Base-by-base conservation (phyloP, 1,140 invertebrate genomes). In the Littorina saxatilis region DNA sequence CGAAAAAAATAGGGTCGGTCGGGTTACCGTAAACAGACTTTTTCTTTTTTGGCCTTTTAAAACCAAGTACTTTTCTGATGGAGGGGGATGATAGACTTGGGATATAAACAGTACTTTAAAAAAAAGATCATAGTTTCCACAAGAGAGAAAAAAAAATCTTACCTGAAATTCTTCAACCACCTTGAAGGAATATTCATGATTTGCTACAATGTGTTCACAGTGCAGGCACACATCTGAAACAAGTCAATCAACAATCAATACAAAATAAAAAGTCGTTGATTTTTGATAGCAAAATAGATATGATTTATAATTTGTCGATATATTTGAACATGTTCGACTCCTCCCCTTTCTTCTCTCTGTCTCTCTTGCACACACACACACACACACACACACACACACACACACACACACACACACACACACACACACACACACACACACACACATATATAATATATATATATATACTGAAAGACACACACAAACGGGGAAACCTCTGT, bases 181-280 rank as follows among this genome's bases (percentile, higher is more conserved):
- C 75, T 61, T 63, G 66, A 84, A 84, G 4, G 76, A 63, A 50
- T 84, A 77, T 74, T 84, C 79, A 79, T 84, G 83, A 27, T 82
- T 73, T 61, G 74, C 83, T 2, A 84, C 70, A 35, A 78, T 35
- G 68, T 84, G 83, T 2, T 79, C 50, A 73, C 83, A 84, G 1
- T 81, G 29, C 1, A 68, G 66, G 63, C 83, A 84, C 4, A 84
- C 80, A 82, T 85, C 82, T 83, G 77, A 47, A 83, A 66, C 15
- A 72, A n/a, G n/a, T n/a, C n/a, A n/a, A n/a, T n/a, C n/a, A n/a
- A n/a, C n/a, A n/a, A n/a, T n/a, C n/a, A n/a, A n/a, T n/a, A n/a
- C n/a, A n/a, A 79, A 37, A 76, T 55, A 52, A 5, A 17, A 13
- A 72, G 29, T 13, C 29, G 4, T 13, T 20, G 17, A 70, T 17